Base-by-base conservation (phyloP, 2,113 vertebrate species). In the Otis tarda region DNA sequence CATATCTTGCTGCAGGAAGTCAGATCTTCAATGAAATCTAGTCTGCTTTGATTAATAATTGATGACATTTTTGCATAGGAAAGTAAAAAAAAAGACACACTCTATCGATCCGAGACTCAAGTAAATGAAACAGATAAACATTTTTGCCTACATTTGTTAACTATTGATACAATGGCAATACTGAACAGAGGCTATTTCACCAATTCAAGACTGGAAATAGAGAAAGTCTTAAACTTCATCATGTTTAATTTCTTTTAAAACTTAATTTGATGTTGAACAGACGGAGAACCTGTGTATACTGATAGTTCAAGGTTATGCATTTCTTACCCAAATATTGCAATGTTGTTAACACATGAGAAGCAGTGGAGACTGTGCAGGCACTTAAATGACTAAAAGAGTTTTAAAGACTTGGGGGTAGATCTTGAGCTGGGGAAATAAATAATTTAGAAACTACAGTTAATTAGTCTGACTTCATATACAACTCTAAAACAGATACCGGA, bases 31-130 rank as follows among this genome's bases (percentile, higher is more conserved):
- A 28, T 89, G 83, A 96, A 95, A 96, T 73, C 69, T 63, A 55
- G 41, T 76, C 76, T 92, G 79, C 92, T 97, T 95, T 97, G 94
- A 97, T 97, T 90, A 95, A 97, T 94, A 97, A 94, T 96, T 80
- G 87, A 97, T 95, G 18, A 70, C 14, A 35, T 70, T 93, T 95
- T 95, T 84, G 60, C 91, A 89, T 60, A 59, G 41, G 84, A 79
- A 73, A 93, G 49, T 83, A 18, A 35, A 69, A 86, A 64, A 64
- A 84, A 30, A 68, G n/a, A n/a, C n/a, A n/a, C n/a, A n/a, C n/a
- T n/a, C n/a, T 91, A 80, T 79, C 87, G 78, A 90, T 94, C 79
- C 59, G 65, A 83, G 12, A 37, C 71, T 83, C 78, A 37, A 83
- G 60, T 73, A 87, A 96, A 91, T 53, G 23, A 93, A 95, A 96